phyloP scores from a whole-genome alignment of 2,113 vertebrate species.

The Cephalopterus ornatus region DNA sequence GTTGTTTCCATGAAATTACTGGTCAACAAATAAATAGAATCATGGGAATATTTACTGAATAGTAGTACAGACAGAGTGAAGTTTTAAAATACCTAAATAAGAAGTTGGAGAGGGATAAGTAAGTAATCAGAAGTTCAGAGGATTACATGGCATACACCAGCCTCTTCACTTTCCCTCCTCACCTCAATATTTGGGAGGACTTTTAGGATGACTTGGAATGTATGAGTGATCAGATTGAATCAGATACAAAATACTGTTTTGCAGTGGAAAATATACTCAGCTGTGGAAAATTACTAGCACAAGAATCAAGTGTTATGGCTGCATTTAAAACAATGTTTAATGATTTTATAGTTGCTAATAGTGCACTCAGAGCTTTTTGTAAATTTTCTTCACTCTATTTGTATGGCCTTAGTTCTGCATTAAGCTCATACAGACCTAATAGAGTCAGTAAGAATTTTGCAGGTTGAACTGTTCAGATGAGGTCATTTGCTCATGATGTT shows the following conservation, averaged over 20 bases:
- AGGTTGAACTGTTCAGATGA: neutral
- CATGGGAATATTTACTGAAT: neutral
- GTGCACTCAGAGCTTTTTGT: neutral
- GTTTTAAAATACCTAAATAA: neutral
- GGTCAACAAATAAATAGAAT: neutral
- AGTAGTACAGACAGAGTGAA: neutral
- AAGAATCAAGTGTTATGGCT: neutral
- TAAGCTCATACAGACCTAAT: neutral
- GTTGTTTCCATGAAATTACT: neutral
- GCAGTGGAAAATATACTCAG: neutral
- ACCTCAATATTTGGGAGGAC: neutral
- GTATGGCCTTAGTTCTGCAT: neutral
- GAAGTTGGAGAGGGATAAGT: neutral
- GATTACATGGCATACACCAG: neutral
- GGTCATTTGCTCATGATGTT: conserved; percentile 15
- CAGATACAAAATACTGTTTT: neutral
- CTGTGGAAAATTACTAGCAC: neutral
- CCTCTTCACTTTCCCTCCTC: neutral
- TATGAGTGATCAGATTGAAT: neutral
- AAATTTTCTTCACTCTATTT: neutral
- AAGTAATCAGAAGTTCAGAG: neutral
- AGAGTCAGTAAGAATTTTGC: neutral
- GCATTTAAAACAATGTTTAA: neutral
- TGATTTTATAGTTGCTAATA: neutral
- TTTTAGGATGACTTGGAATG: neutral